A percentile compares a stretch with the other conserved stretches of the same genome.
Conservation (phyloP, 2,113 vertebrate genomes). For the Craseonycteris thonglongyai region DNA sequence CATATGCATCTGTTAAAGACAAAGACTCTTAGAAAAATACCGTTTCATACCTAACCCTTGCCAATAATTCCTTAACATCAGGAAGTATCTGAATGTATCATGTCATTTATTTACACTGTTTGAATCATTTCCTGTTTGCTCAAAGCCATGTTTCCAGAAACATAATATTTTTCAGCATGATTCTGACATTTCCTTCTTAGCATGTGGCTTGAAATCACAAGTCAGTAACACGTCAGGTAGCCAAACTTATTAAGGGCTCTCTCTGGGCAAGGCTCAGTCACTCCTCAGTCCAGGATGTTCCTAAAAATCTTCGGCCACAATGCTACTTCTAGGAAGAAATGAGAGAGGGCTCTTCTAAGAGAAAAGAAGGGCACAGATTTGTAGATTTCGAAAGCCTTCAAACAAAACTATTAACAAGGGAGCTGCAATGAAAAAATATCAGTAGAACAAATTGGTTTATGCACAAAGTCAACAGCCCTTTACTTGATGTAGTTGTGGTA, state of each 20-base stretch:
- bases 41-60: background rate
- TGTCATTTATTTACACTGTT: background rate
- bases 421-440: background rate
- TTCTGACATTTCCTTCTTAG: background rate
- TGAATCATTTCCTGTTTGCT: background rate
- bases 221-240: background rate
- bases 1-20: background rate
- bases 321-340: background rate
- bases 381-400: background rate
- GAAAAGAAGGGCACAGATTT: background rate
- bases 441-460: background rate
- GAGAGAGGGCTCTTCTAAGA: background rate
- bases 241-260: background rate
- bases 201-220: background rate
- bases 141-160: background rate
- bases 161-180: background rate
- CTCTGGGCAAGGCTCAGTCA: background rate
- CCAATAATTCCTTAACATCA: background rate
- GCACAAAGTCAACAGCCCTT: constrained; percentile 74
- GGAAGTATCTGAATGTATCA: background rate
- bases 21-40: background rate
- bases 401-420: background rate
- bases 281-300: background rate
- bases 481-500: constrained; percentile 69
- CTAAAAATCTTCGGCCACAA: background rate